These are phyloP conservation scores for Drosophila austrosaltans DNA, from an alignment of 2,888 invertebrate genomes.

Conservation along the genomic window DNA sequence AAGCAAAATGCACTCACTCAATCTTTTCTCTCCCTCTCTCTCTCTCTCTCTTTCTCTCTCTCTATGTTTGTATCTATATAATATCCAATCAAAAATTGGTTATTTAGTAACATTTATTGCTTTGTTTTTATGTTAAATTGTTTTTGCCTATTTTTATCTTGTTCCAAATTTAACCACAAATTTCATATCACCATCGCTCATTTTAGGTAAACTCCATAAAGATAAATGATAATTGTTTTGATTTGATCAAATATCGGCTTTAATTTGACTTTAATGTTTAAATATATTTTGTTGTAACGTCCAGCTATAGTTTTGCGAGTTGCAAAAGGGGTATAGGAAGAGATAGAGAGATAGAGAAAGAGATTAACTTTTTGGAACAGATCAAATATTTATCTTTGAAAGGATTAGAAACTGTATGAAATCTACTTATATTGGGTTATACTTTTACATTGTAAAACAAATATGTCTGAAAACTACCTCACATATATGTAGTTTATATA, in stretches of 20 bases:
- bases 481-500: too few species aligned
- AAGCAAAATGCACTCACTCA: conserved; percentile 47
- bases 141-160: conserved; percentile 56
- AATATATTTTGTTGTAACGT: background rate
- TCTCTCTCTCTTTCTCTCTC: background rate
- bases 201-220: background rate
- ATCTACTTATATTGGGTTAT: too few species aligned
- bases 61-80: conserved; percentile 31
- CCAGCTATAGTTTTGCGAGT: background rate
- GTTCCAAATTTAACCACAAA: conserved; percentile 69
- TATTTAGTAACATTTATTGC: conserved; percentile 52
- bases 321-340: too few species aligned
- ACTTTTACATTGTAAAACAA: too few species aligned
- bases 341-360: too few species aligned
- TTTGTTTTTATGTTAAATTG: conserved; percentile 37
- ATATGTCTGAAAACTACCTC: too few species aligned
- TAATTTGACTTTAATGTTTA: conserved; percentile 9
- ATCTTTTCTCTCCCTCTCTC: background rate
- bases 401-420: too few species aligned
- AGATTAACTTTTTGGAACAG: too few species aligned
- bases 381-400: too few species aligned
- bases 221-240: conserved; percentile 1
- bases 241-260: background rate
- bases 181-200: conserved; percentile 30
- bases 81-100: conserved; percentile 57